Percentiles rank a stretch among this genome's conserved stretches.
Conservation (phyloP, 2,888 invertebrate species). For the Eupsilia transversa region DNA sequence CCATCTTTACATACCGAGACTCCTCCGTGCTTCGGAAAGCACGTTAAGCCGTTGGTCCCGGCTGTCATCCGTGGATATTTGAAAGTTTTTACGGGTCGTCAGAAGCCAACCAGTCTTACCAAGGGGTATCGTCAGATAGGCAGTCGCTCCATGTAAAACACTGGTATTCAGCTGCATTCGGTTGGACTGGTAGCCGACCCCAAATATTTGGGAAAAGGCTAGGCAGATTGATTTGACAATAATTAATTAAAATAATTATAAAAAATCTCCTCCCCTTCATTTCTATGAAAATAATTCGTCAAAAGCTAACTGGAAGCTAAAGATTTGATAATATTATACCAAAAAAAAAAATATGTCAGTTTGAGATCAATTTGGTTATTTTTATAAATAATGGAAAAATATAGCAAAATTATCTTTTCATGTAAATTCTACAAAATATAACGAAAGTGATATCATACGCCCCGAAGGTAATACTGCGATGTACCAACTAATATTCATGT, state of each 20-base stretch:
- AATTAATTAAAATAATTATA: neutral
- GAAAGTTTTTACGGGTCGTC: no score
- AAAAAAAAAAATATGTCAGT: neutral
- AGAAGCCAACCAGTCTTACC: no score
- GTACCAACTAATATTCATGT: neutral
- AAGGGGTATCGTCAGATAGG: no score
- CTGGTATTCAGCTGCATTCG: no score
- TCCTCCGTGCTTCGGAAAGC: no score
- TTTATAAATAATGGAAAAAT: neutral
- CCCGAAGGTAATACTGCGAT: neutral
- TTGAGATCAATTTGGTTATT: neutral
- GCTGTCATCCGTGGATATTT: no score
- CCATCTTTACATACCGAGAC: no score
- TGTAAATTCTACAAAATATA: neutral
- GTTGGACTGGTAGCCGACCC: no score
- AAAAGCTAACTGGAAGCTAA: neutral
- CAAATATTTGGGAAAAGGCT: no score
- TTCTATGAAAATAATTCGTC: neutral
- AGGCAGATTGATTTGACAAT: slow-evolving; percentile 13
- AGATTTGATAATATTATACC: slow-evolving; percentile 23
- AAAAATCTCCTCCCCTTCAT: neutral
- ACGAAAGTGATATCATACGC: neutral
- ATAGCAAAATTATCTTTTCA: no score
- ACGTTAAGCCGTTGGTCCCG: no score
- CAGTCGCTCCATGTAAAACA: no score